These are phyloP conservation scores for Listronotus bonariensis DNA, from an alignment of 1,140 invertebrate genomes.

Conservation along the genomic window DNA sequence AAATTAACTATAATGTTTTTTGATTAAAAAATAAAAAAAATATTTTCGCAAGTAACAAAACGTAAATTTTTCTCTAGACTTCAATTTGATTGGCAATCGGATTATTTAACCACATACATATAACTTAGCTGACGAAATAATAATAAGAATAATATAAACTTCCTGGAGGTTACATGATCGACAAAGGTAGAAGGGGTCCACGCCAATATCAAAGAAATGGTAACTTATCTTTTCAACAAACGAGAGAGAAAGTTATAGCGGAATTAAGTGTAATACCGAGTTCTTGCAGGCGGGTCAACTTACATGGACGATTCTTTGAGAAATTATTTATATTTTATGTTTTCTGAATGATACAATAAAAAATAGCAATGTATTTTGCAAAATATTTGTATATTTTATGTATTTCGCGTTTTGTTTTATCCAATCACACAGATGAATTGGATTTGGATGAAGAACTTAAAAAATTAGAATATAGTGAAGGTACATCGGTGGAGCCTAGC, in stretches of 20 bases:
- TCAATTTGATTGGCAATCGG: no score
- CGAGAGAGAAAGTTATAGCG: slow-evolving; percentile 40
- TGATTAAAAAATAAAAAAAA: no score
- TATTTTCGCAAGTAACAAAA: no score
- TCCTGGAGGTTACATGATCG: slow-evolving; percentile 36
- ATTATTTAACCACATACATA: slow-evolving; percentile 12
- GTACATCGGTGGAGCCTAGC: slow-evolving; percentile 36
- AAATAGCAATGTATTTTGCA: slow-evolving; percentile 1
- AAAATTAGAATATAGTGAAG: slow-evolving; percentile 41
- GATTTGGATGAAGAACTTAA: slow-evolving; percentile 6
- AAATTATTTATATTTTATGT: slow-evolving; percentile 5
- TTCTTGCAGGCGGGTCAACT: slow-evolving; percentile 13
- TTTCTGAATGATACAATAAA: slow-evolving; percentile 4
- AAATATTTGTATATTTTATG: slow-evolving; percentile 6
- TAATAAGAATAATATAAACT: slow-evolving; percentile 25
- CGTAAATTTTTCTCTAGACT: no score
- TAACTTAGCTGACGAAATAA: slow-evolving; percentile 19
- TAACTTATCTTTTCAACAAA: slow-evolving; percentile 28
- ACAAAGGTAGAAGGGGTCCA: slow-evolving; percentile 19
- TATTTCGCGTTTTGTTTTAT: slow-evolving; percentile 5
- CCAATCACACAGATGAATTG: slow-evolving; percentile 7
- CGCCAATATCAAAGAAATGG: slow-evolving; percentile 42
- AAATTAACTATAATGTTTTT: no score
- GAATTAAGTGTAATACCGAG: slow-evolving; percentile 18
- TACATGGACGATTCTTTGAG: slow-evolving; percentile 1